These are phyloP conservation scores for Apomyelois bistriatella DNA, from an alignment of 2,888 invertebrate species.

Conservation along the genomic window DNA sequence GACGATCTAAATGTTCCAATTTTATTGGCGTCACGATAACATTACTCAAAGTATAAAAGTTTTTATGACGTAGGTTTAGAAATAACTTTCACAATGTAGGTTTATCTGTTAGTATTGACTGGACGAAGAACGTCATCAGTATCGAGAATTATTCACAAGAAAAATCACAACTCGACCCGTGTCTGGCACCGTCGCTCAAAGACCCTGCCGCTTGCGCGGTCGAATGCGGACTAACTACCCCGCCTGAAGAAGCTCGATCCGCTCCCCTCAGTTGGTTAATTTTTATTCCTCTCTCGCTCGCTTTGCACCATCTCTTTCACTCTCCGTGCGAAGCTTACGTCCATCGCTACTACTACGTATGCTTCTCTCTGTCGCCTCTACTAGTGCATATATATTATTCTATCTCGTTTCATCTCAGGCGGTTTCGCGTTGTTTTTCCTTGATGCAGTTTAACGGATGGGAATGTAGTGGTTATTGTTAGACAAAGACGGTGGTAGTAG, in stretches of 20 bases:
- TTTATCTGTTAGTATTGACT: constrained; percentile 26
- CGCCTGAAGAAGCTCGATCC: constrained; percentile 76
- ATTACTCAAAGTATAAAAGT: constrained; percentile 33
- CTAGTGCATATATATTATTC: constrained; percentile 79
- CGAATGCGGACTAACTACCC: constrained; percentile 79
- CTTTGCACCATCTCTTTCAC: constrained; percentile 61
- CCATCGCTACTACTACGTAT: constrained; percentile 74
- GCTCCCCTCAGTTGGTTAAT: constrained; percentile 78
- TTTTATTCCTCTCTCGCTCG: constrained; percentile 64
- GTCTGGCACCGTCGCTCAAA: constrained; percentile 42
- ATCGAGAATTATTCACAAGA: constrained; percentile 55
- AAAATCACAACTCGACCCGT: constrained; percentile 70
- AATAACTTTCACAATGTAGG: neutral
- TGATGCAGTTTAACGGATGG: constrained; percentile 79
- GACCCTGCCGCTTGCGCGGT: constrained; percentile 67
- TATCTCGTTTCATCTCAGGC: constrained; percentile 79
- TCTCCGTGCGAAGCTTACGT: constrained; percentile 60
- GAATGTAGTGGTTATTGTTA: constrained; percentile 80
- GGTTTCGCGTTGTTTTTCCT: constrained; percentile 78
- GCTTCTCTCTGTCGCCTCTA: constrained; percentile 73
- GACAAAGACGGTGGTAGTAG: constrained; percentile 78
- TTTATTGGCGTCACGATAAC: constrained; percentile 48
- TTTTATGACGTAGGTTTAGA: constrained; percentile 20
- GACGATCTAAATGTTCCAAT: constrained; percentile 31
- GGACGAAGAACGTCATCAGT: constrained; percentile 49